Conservation (phyloP, 2,888 invertebrate genomes). For the Sarcophaga carnaria region DNA sequence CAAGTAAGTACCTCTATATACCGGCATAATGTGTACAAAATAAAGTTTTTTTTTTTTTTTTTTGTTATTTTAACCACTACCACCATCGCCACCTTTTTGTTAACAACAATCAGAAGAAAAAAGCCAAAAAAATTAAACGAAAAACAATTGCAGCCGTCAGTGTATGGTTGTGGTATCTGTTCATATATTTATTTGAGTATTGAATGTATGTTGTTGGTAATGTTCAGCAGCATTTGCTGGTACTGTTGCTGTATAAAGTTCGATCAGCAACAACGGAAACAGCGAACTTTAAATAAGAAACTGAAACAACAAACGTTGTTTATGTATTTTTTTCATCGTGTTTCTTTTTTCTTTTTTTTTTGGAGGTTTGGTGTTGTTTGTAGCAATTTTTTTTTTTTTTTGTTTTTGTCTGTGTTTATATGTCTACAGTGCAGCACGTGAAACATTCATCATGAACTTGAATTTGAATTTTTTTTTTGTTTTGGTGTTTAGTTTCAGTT, state of each 20-base stretch:
- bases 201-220: constrained; percentile 12
- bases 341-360: constrained; percentile 42
- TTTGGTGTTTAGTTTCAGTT: constrained; percentile 60
- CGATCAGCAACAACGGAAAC: constrained; percentile 64
- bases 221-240: not conserved
- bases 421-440: constrained; percentile 70
- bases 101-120: constrained; percentile 9
- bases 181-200: constrained; percentile 37
- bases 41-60: constrained; percentile 33
- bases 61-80: constrained; percentile 26
- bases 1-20: constrained; percentile 45
- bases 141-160: constrained; percentile 58
- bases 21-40: constrained; percentile 51
- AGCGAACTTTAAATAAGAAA: constrained; percentile 35
- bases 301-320: constrained; percentile 21
- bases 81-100: constrained; percentile 15
- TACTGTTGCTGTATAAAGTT: constrained; percentile 38
- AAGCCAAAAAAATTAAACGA: constrained; percentile 16
- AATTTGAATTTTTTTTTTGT: constrained; percentile 76
- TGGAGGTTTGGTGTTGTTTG: constrained; percentile 41
- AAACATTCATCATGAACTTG: constrained; percentile 74
- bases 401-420: constrained; percentile 22
- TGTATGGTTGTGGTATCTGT: constrained; percentile 26
- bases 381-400: constrained; percentile 13
- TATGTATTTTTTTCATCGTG: constrained; percentile 30